Evolutionary conservation across 1,140 invertebrate species (phyloP).

Genomic region (Trichonephila inaurata): DNA sequence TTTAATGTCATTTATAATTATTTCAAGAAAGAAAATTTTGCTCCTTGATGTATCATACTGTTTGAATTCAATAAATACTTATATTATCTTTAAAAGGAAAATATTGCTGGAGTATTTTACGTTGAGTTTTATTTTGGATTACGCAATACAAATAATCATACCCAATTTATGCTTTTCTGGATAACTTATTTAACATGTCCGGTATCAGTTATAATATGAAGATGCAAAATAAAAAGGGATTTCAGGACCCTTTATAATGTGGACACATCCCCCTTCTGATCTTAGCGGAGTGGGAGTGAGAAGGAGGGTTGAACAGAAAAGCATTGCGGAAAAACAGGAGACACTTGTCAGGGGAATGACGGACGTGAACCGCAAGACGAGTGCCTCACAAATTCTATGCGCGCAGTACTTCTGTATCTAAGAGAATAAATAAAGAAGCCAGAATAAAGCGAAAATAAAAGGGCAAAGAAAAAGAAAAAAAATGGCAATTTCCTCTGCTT

Average conservation of each 20-base stretch:
- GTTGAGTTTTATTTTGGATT: no score
- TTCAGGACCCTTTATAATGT: background rate
- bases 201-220: no score
- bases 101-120: no score
- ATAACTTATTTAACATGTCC: no score
- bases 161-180: no score
- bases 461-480: no score
- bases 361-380: conserved; percentile 75
- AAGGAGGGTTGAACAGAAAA: background rate
- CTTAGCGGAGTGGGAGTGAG: background rate
- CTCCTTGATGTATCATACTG: background rate
- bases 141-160: no score
- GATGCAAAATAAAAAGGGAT: background rate
- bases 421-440: conserved; percentile 43
- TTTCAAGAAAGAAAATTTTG: no score
- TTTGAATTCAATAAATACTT: background rate
- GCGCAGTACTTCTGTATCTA: background rate
- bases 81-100: background rate
- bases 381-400: conserved; percentile 65
- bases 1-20: no score
- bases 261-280: conserved; percentile 13
- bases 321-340: conserved; percentile 65
- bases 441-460: background rate
- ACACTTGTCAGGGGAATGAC: conserved; percentile 75
- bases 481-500: conserved; percentile 27